Conservation (phyloP, 2,797 vertebrate genomes). For the Phataginus tetradactyla region DNA sequence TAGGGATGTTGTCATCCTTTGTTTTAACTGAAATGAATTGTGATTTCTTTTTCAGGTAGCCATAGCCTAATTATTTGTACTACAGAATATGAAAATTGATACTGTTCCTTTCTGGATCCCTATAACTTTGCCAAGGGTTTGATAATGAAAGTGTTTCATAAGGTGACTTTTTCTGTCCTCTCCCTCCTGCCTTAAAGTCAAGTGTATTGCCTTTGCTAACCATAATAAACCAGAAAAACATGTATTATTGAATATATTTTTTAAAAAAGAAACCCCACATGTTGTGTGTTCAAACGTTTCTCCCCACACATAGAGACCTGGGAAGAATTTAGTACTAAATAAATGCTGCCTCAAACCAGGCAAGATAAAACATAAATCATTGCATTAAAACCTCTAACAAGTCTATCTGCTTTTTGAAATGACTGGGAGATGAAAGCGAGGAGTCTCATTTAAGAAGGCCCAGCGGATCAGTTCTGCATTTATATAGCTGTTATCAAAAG, state of each 20-base stretch:
- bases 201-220: neutral
- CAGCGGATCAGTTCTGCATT: constrained; percentile 91
- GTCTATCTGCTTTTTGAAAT: constrained; percentile 91
- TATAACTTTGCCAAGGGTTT: constrained; percentile 43
- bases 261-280: constrained; percentile 72
- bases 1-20: constrained; percentile 13
- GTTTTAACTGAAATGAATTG: constrained; percentile 39
- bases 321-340: constrained; percentile 89
- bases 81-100: constrained; percentile 1
- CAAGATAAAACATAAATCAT: constrained; percentile 92
- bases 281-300: constrained; percentile 79
- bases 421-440: constrained; percentile 91
- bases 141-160: neutral
- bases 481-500: constrained; percentile 94
- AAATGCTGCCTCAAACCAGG: constrained; percentile 89
- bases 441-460: constrained; percentile 91
- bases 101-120: constrained; percentile 29
- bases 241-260: constrained; percentile 40
- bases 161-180: neutral
- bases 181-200: constrained; percentile 52
- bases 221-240: constrained; percentile 43
- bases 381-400: constrained; percentile 91
- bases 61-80: constrained; percentile 30
- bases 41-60: neutral
- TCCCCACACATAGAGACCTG: constrained; percentile 79